phyloP scores from a whole-genome alignment of 2,113 vertebrate genomes.

The Actenoides lindsayi region DNA sequence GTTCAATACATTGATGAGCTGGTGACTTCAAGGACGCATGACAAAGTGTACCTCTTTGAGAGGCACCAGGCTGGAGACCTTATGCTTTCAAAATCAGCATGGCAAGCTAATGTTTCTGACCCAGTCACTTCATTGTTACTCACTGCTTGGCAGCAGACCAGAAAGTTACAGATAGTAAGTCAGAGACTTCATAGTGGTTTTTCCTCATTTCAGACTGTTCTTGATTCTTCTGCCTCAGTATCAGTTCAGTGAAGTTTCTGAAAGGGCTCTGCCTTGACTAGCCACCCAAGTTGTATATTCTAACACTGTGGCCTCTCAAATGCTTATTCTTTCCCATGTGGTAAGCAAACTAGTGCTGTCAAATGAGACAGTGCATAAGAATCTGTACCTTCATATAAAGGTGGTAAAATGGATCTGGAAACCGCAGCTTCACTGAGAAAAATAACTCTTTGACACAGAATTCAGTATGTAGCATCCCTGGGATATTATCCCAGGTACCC shows the following conservation, averaged over 20 bases:
- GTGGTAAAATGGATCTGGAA: neutral
- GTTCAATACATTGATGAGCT: conserved; percentile 22
- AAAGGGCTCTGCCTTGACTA: neutral
- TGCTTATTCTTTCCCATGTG: neutral
- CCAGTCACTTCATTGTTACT: conserved; percentile 9
- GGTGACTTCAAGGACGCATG: conserved; percentile 28
- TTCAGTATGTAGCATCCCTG: neutral
- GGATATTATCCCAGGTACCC: neutral
- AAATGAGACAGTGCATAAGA: neutral
- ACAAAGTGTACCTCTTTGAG: conserved; percentile 21
- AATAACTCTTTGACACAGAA: neutral
- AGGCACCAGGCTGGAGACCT: conserved; percentile 24
- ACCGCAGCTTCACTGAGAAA: neutral
- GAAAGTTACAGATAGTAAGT: neutral
- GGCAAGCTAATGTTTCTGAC: neutral
- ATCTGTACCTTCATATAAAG: neutral
- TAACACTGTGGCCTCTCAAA: neutral
- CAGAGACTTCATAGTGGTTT: neutral
- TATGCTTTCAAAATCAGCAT: neutral
- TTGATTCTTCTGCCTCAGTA: neutral
- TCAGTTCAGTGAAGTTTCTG: neutral
- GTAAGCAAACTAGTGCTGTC: neutral
- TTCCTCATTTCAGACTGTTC: neutral
- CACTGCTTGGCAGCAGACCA: conserved; percentile 12
- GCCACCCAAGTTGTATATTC: neutral